Percentiles rank a stretch among this genome's conserved stretches.
These are phyloP conservation scores for Eudemis profundana DNA, from an alignment of 2,888 invertebrate species.

Conservation along the genomic window DNA sequence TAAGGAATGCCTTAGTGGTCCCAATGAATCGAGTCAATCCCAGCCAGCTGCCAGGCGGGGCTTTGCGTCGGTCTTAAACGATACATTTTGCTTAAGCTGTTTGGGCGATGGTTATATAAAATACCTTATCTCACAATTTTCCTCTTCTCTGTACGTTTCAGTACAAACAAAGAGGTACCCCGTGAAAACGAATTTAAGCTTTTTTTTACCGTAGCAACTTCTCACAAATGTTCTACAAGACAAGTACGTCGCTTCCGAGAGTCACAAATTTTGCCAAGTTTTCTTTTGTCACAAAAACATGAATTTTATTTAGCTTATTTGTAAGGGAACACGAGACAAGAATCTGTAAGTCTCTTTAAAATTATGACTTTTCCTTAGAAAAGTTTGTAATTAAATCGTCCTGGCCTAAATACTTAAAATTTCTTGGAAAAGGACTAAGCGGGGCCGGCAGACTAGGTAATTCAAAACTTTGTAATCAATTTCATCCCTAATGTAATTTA, in stretches of 20 bases:
- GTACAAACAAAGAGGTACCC: too few relatives aligned
- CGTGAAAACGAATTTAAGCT: too few relatives aligned
- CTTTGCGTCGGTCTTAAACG: background rate
- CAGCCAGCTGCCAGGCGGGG: background rate
- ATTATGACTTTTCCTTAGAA: slow-evolving; percentile 22
- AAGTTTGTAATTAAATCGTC: slow-evolving; percentile 26
- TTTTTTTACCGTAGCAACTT: background rate
- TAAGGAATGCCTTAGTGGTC: slow-evolving; percentile 17
- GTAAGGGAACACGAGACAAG: slow-evolving; percentile 4
- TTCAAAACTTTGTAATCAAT: too few relatives aligned
- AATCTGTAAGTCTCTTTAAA: slow-evolving; percentile 22
- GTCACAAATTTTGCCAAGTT: background rate
- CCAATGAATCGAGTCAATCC: slow-evolving; percentile 18
- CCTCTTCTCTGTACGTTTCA: too few relatives aligned
- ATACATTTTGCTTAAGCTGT: background rate
- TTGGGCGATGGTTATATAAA: background rate
- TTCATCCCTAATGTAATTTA: too few relatives aligned
- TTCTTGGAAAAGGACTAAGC: background rate
- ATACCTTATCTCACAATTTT: background rate
- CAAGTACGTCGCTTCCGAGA: background rate
- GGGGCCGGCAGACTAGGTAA: too few relatives aligned
- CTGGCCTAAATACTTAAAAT: background rate
- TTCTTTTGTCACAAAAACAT: slow-evolving; percentile 27
- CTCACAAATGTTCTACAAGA: background rate
- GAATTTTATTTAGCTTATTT: slow-evolving; percentile 12